A percentile compares a stretch with the other conserved stretches of the same genome.
Evolutionary conservation across 2,797 vertebrate species (phyloP).

Genomic region (Phalanger gymnotis): DNA sequence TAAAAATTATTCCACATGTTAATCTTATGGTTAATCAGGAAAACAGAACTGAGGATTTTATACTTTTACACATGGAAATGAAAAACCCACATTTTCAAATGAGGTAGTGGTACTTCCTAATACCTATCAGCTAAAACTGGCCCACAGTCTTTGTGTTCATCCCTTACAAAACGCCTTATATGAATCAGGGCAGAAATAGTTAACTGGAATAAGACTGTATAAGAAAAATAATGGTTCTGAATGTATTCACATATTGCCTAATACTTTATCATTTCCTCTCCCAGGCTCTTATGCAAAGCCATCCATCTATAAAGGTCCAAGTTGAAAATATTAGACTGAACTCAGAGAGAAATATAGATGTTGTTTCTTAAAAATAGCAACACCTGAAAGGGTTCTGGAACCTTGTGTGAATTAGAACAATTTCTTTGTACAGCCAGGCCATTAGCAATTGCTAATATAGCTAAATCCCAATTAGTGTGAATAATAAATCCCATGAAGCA

Average conservation of each 20-base stretch:
- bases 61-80: not conserved
- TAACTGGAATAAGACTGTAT: conserved; percentile 6
- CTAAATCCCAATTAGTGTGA: not conserved
- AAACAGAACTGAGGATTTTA: not conserved
- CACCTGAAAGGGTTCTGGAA: not conserved
- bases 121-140: conserved; percentile 1
- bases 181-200: conserved; percentile 33
- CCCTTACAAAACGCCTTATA: not conserved
- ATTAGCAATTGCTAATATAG: not conserved
- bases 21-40: not conserved
- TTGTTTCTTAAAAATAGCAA: not conserved
- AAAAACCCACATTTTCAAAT: conserved; percentile 43
- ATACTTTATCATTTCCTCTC: conserved; percentile 34
- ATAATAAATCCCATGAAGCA: not conserved
- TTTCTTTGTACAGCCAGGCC: not conserved
- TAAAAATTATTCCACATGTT: not conserved
- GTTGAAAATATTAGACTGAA: not conserved
- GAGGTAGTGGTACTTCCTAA: not conserved
- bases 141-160: not conserved
- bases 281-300: not conserved
- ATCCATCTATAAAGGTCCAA: not conserved
- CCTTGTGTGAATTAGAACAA: not conserved
- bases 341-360: not conserved
- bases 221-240: conserved; percentile 11
- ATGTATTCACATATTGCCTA: conserved; percentile 36